Conservation (phyloP, 1,140 invertebrate genomes). For the Platyscapa corneri region DNA sequence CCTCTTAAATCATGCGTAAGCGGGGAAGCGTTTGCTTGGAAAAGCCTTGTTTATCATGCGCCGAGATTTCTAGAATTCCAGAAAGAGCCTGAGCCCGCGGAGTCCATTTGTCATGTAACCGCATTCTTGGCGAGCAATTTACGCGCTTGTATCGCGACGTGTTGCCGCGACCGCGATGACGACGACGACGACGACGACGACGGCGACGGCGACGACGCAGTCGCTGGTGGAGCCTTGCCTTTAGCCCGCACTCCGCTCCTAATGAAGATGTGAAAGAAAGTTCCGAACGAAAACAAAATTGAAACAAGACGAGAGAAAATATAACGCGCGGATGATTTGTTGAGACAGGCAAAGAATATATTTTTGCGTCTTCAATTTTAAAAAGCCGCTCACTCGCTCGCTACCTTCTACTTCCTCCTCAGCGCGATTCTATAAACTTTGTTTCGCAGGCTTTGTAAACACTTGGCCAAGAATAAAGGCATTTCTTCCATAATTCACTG, state of each 20-base stretch:
- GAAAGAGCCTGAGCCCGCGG: not conserved
- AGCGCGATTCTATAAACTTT: too few species aligned
- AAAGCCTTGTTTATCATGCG: constrained; percentile 11
- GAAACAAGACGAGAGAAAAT: too few species aligned
- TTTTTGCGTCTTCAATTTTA: too few species aligned
- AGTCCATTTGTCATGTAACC: constrained; percentile 38
- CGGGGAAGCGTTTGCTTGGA: not conserved
- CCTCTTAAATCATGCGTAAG: not conserved
- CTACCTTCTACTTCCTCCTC: too few species aligned
- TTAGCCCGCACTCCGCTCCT: not conserved
- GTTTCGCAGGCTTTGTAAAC: too few species aligned
- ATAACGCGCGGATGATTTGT: too few species aligned
- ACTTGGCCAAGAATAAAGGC: too few species aligned
- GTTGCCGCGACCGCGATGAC: not conserved
- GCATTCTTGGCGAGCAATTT: constrained; percentile 44
- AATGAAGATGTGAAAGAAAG: too few species aligned
- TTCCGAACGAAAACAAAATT: too few species aligned
- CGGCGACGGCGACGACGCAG: not conserved
- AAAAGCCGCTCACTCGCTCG: too few species aligned
- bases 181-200: not conserved
- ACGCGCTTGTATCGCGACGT: constrained; percentile 6
- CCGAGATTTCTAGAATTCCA: constrained; percentile 41
- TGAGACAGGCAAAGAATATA: too few species aligned
- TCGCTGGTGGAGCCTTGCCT: not conserved
- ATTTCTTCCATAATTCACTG: too few species aligned